Percentiles rank a stretch among this genome's conserved stretches.
Evolutionary conservation across 2,888 invertebrate species (phyloP).

Genomic region (Platyscelio sp.): DNA sequence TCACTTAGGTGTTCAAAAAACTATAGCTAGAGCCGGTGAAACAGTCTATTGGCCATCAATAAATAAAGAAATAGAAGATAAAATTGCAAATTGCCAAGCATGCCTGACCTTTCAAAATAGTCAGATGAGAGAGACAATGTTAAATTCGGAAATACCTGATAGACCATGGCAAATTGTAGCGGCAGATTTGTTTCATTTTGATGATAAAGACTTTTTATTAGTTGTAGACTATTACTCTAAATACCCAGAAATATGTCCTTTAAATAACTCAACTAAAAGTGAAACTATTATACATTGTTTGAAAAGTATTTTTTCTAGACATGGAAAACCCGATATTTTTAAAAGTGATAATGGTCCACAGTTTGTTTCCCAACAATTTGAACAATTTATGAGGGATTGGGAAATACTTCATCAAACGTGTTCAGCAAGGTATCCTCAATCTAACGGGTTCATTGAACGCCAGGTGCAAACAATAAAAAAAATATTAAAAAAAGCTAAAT

Average conservation of each 20-base stretch:
- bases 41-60: constrained; percentile 75
- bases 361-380: constrained; percentile 39
- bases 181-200: constrained; percentile 71
- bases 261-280: too few relatives aligned
- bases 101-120: constrained; percentile 69
- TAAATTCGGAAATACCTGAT: constrained; percentile 61
- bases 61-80: constrained; percentile 48
- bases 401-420: constrained; percentile 31
- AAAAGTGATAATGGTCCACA: constrained; percentile 71
- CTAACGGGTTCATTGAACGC: constrained; percentile 61
- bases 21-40: constrained; percentile 63
- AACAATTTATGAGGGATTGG: constrained; percentile 1
- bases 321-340: constrained; percentile 69
- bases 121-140: constrained; percentile 69
- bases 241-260: too few relatives aligned
- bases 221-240: constrained; percentile 73
- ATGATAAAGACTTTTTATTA: constrained; percentile 68
- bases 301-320: constrained; percentile 56
- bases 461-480: constrained; percentile 70
- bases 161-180: constrained; percentile 73
- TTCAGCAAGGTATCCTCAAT: constrained; percentile 45
- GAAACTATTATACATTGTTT: too few relatives aligned
- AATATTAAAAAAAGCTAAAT: constrained; percentile 57
- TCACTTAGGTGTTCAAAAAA: constrained; percentile 74
- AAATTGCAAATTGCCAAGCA: constrained; percentile 69